phyloP scores from a whole-genome alignment of 2,797 vertebrate genomes.

The Silurus aristotelis region DNA sequence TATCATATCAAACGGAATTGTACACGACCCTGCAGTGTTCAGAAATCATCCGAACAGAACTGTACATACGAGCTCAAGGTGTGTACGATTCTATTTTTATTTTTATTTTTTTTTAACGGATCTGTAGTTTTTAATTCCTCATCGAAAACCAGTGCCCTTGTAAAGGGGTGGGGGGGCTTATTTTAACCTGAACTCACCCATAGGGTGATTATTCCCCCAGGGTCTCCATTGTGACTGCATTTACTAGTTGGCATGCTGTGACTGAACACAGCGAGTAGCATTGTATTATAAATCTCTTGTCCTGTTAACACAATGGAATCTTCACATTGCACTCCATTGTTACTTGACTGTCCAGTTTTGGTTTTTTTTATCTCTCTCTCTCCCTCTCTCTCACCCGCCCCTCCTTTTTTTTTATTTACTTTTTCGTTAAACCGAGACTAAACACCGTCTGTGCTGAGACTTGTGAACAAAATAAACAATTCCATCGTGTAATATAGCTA shows the following conservation, averaged over 20 bases:
- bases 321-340: neutral
- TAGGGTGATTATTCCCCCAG: neutral
- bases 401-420: neutral
- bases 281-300: conserved; percentile 12
- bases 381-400: no score
- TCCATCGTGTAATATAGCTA: neutral
- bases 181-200: no score
- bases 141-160: no score
- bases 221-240: neutral
- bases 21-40: no score
- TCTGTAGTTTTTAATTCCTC: no score
- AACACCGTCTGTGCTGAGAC: neutral
- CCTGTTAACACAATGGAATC: conserved; percentile 16
- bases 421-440: neutral
- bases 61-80: no score
- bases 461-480: neutral
- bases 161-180: no score
- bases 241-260: neutral
- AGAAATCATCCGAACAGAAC: no score
- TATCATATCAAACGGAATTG: no score
- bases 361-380: neutral
- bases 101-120: no score
- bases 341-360: neutral
- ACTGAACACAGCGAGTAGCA: conserved; percentile 17
- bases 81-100: no score